Percentiles rank a stretch among this genome's conserved stretches.
Conservation (phyloP, 1,140 invertebrate species). For the Eupeodes corollae region DNA sequence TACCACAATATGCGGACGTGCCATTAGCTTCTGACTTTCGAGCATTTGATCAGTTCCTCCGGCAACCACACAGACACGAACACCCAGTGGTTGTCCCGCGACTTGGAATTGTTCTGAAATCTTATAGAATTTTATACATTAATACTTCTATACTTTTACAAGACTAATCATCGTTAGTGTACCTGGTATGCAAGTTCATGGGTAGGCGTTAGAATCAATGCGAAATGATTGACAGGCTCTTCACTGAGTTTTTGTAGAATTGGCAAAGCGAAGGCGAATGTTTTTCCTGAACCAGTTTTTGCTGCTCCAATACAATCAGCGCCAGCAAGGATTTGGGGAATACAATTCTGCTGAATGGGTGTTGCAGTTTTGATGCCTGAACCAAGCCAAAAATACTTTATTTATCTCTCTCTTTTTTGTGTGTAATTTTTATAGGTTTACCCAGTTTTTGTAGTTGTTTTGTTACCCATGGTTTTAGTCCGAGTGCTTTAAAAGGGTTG, state of each 20-base stretch:
- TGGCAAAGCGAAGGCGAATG: constrained; percentile 90
- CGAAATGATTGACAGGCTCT: constrained; percentile 90
- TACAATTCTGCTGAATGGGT: constrained; percentile 72
- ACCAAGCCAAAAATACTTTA: background rate
- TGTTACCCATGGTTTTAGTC: constrained; percentile 26
- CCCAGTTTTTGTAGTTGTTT: constrained; percentile 31
- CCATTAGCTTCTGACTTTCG: constrained; percentile 77
- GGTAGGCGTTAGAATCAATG: constrained; percentile 89
- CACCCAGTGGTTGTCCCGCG: constrained; percentile 71
- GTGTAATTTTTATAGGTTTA: constrained; percentile 4
- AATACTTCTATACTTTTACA: no score
- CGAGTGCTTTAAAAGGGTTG: constrained; percentile 25
- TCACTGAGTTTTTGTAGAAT: constrained; percentile 84
- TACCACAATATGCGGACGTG: constrained; percentile 85
- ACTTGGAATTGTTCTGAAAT: constrained; percentile 89
- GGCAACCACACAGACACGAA: constrained; percentile 74
- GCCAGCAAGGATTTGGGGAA: constrained; percentile 68
- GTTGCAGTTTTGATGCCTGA: constrained; percentile 70
- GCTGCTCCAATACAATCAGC: constrained; percentile 88
- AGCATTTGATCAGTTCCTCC: constrained; percentile 88
- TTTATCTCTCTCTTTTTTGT: background rate
- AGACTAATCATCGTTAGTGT: background rate
- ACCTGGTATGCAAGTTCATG: constrained; percentile 81
- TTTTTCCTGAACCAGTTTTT: constrained; percentile 97
- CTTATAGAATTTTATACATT: constrained; percentile 1